Conservation (phyloP, 2,797 vertebrate species). For the Eospalax fontanierii region DNA sequence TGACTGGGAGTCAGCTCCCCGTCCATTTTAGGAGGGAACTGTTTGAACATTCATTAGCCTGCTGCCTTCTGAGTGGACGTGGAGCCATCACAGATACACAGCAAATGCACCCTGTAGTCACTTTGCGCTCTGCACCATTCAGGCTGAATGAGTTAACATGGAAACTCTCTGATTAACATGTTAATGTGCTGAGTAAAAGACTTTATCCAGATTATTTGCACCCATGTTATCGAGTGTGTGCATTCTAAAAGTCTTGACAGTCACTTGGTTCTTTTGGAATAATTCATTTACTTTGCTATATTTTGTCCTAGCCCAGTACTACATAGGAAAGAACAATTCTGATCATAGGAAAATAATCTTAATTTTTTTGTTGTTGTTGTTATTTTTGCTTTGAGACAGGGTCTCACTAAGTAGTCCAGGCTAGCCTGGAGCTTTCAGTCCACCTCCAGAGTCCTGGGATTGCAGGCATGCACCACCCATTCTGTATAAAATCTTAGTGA, state of each 20-base stretch:
- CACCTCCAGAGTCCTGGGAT: background rate
- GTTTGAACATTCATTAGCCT: background rate
- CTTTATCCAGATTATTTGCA: background rate
- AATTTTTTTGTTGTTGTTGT: background rate
- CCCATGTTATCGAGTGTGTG: background rate
- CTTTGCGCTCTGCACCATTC: background rate
- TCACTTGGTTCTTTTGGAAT: slow-evolving; percentile 20
- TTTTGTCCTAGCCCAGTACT: background rate
- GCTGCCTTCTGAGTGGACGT: background rate
- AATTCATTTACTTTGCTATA: background rate
- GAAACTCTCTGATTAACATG: background rate
- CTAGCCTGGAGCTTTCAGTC: background rate
- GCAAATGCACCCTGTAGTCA: background rate
- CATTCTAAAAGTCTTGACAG: background rate
- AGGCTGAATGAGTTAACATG: background rate
- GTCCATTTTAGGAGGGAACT: background rate
- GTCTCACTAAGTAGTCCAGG: background rate
- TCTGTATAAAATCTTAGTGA: background rate
- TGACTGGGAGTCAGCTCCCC: background rate
- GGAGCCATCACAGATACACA: background rate
- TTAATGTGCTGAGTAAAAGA: background rate
- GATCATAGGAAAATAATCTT: background rate
- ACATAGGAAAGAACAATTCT: background rate
- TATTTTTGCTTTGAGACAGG: background rate
- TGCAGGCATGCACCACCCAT: too few relatives aligned